These are phyloP conservation scores for Scotopteryx bipunctaria DNA, from an alignment of 2,888 invertebrate species.

Conservation along the genomic window DNA sequence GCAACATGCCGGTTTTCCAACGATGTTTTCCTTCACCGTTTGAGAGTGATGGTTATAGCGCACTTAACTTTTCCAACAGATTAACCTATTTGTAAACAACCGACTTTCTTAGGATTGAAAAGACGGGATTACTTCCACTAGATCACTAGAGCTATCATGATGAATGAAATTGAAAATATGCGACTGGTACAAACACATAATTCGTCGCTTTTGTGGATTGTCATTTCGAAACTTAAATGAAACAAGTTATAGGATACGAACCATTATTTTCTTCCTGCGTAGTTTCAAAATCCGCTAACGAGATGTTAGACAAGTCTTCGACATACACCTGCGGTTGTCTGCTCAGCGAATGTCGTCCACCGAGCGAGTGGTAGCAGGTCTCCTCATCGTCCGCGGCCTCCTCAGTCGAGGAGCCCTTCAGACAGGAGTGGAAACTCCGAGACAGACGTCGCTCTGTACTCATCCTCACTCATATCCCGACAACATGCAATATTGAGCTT, in stretches of 20 bases:
- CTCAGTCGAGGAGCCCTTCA: conserved; percentile 84
- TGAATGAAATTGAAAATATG: too few species aligned
- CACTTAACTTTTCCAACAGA: too few species aligned
- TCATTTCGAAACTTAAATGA: not conserved
- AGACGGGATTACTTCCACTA: too few species aligned
- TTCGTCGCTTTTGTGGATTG: too few species aligned
- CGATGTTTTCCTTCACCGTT: too few species aligned
- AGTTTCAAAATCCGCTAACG: conserved; percentile 73
- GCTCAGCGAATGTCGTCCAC: conserved; percentile 71
- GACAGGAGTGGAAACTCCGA: conserved; percentile 87
- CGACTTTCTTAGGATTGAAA: too few species aligned
- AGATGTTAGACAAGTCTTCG: conserved; percentile 73
- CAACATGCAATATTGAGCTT: conserved; percentile 45
- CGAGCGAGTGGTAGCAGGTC: conserved; percentile 76
- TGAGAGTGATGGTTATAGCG: too few species aligned
- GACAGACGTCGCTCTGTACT: conserved; percentile 84
- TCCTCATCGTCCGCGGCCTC: conserved; percentile 79
- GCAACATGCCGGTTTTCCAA: too few species aligned
- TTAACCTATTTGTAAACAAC: too few species aligned
- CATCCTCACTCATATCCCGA: conserved; percentile 76
- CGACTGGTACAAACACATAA: too few species aligned
- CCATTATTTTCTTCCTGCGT: conserved; percentile 73
- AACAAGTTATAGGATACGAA: conserved; percentile 49
- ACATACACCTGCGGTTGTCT: conserved; percentile 74
- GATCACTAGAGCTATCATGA: too few species aligned